These are phyloP conservation scores for Drosophila mauritiana DNA, from an alignment of 1,140 invertebrate genomes.

Conservation along the genomic window DNA sequence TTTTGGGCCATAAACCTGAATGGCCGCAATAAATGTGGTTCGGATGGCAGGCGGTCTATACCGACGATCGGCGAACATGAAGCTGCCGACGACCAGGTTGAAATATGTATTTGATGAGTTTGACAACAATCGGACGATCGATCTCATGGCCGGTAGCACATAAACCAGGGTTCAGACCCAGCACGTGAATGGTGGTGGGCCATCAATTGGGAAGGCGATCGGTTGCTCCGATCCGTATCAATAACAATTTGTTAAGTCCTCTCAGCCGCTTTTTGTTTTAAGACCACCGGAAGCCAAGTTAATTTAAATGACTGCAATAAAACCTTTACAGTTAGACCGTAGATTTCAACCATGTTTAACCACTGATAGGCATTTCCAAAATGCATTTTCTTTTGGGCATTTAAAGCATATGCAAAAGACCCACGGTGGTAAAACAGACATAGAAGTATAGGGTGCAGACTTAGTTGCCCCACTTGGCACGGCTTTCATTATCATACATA, in stretches of 20 bases:
- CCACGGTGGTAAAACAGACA: slow-evolving; percentile 1
- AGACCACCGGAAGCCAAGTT: slow-evolving; percentile 52
- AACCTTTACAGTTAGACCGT: slow-evolving; percentile 41
- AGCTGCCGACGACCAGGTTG: slow-evolving; percentile 55
- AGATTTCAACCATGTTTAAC: slow-evolving; percentile 23
- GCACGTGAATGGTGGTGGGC: slow-evolving; percentile 51
- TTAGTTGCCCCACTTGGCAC: slow-evolving; percentile 47
- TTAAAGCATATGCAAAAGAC: slow-evolving; percentile 27
- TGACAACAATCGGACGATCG: slow-evolving; percentile 77
- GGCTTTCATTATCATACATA: slow-evolving; percentile 74
- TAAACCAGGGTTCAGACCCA: slow-evolving; percentile 49
- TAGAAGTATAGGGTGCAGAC: slow-evolving; percentile 44
- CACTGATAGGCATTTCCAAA: slow-evolving; percentile 23
- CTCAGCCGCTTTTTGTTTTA: slow-evolving; percentile 14
- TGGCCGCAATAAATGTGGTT: slow-evolving; percentile 61
- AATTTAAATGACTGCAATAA: slow-evolving; percentile 47
- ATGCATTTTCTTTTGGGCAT: slow-evolving; percentile 12
- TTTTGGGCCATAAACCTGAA: slow-evolving; percentile 39
- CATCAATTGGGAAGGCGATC: slow-evolving; percentile 75
- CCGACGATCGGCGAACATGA: slow-evolving; percentile 61
- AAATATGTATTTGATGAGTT: slow-evolving; percentile 79
- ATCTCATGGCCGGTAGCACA: slow-evolving; percentile 63
- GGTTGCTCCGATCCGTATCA: slow-evolving; percentile 66
- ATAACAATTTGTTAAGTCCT: slow-evolving; percentile 73
- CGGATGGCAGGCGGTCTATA: slow-evolving; percentile 52